phyloP scores from a whole-genome alignment of 2,113 vertebrate genomes.

The Rhizomys pruinosus region DNA sequence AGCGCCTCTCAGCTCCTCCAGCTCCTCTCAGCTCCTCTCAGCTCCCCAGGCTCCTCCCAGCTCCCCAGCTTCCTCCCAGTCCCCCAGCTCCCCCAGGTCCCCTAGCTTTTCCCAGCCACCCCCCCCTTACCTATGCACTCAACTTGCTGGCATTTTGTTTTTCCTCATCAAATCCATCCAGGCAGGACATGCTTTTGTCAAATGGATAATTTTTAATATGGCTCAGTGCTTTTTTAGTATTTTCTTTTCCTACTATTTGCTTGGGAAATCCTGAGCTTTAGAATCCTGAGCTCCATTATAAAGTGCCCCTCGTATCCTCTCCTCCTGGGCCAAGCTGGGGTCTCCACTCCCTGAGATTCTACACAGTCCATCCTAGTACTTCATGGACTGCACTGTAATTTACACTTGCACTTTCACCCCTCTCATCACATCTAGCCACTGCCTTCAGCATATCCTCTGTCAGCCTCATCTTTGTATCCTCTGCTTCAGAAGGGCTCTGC shows the following conservation, averaged over 20 bases:
- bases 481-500: neutral
- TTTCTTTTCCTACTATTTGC: neutral
- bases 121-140: too few relatives aligned
- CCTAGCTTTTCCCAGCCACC: too few relatives aligned
- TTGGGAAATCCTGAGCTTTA: neutral
- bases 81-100: too few relatives aligned
- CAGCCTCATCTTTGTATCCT: neutral
- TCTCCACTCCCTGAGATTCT: neutral
- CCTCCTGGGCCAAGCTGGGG: neutral
- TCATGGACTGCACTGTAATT: neutral
- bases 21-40: too few relatives aligned
- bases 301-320: neutral
- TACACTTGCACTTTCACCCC: neutral
- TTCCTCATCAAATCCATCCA: too few relatives aligned
- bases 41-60: too few relatives aligned
- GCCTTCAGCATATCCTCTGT: neutral
- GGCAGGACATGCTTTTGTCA: neutral
- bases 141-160: too few relatives aligned
- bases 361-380: neutral
- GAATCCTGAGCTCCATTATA: neutral
- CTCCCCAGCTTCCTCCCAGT: too few relatives aligned
- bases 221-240: neutral
- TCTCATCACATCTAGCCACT: neutral
- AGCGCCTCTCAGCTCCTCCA: too few relatives aligned
- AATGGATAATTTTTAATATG: neutral